Evolutionary conservation across 2,888 invertebrate genomes (phyloP), one percentile per base, ranked within the genome.

Genomic region (Hirtodrosophila histrioides): DNA sequence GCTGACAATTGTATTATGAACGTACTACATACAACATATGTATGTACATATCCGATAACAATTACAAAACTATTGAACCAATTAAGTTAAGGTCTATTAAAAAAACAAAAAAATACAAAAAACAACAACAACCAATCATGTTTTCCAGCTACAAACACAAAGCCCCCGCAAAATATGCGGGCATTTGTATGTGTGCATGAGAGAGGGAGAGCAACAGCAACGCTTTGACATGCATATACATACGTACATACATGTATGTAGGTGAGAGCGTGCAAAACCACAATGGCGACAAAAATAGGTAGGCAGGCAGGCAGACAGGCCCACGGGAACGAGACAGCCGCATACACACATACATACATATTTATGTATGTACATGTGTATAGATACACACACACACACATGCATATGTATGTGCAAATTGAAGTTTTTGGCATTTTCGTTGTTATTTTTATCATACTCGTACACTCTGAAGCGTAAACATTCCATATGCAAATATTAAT

Each of bases 401-500:
- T 11, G 36, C 8, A 27, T 35, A 31, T 31, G 44, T 63, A 61
- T 51, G 57, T 64, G 54, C 65, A 41, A 57, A 73, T 83, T 83
- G 54, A 75, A 73, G 77, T 73, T 80, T 75, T 80, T 75, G 55
- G 61, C 65, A 57, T 71, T 75, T 72, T 72, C 41, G 62, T 62
- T 68, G 60, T 57, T 55, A 40, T 62, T 61, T 53, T 70, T 61
- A 61, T 51, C 45, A 46, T 24, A 58, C 51, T 44, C 51, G 41
- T 61, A 63, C 63, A 49, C 64, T 45, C 51, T 64, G 23, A 58
- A 64, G 60, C 57, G 71, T 69, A 75, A 72, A 75, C 66, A 86
- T 75, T 81, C 60, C 80, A 76, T 86, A 85, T 87, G 83, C 86
- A 82, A 84, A 85, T 77, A 78, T 79, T 85, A 82, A 82, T 86